Evolutionary conservation across 2,113 vertebrate genomes (phyloP), one percentile per base, ranked within the genome.

Genomic region (Plotosus lineatus): DNA sequence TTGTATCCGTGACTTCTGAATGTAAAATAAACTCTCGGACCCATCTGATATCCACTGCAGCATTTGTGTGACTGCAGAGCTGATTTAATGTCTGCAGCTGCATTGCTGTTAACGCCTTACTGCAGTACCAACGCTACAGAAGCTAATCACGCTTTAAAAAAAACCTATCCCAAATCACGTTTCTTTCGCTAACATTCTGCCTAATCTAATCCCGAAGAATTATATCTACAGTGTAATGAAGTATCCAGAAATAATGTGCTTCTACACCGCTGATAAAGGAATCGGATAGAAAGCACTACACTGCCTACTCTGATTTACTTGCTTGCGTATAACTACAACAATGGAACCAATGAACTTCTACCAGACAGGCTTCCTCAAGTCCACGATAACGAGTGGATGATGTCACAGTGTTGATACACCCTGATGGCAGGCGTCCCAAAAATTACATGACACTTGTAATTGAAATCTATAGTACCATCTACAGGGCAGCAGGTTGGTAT

Each of bases 51-150:
- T 75, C 23, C 23, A 76, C n/a, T 85, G 80, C 77, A 66, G 40
- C 38, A 83, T 73, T 61, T 56, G 17, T 77, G 42, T 65, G 36
- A 82, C 61, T 82, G 80, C 42, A 83, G 68, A 48, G 31, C 33
- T 51, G 28, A 42, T 23, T 33, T 38, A 15, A 48, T 51, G 17
- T 9, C 65, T 73, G 74, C 75, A 71, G 75, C 8, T 21, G 71
- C 80, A 77, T 60, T 75, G 50, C 56, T 72, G 66, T 48, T 75
- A 42, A 53, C 46, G 50, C 15, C 38, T 46, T 36, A 36, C 53
- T 71, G 61, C 71, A 71, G 58, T 55, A 38, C 19, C 21, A 21
- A 23, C 72, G 42, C 80, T 36, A 58, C 53, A 69, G 77, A 63
- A 79, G 75, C 46, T 44, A 40, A 61, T 23, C 42, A 74, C 50